phyloP scores from a whole-genome alignment of 2,797 vertebrate genomes.

The Notolepis coatsorum region DNA sequence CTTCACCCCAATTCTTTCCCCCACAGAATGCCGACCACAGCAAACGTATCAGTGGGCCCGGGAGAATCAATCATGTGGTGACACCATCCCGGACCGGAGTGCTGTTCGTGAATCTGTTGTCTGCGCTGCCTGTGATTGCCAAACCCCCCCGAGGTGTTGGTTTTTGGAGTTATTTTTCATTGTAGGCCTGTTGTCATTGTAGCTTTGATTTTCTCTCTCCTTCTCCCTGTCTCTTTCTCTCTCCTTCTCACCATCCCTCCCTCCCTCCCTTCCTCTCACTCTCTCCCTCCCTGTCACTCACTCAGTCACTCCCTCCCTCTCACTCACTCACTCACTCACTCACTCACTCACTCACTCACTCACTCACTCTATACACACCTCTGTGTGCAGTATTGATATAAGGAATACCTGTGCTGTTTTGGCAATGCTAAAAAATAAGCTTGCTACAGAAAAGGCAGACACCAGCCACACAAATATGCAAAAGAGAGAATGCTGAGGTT shows the following conservation, averaged over 20 bases:
- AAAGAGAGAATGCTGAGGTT: slow-evolving; percentile 47
- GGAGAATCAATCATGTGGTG: slow-evolving; percentile 78
- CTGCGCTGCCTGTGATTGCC: slow-evolving; percentile 73
- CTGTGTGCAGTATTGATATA: slow-evolving; percentile 59
- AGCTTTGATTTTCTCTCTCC: slow-evolving; percentile 44
- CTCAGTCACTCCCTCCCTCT: not conserved
- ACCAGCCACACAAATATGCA: slow-evolving; percentile 48
- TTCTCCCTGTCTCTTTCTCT: slow-evolving; percentile 43
- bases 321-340: not conserved
- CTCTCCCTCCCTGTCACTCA: not conserved
- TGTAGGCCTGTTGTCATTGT: slow-evolving; percentile 56
- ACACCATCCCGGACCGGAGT: slow-evolving; percentile 71
- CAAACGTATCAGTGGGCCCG: slow-evolving; percentile 76
- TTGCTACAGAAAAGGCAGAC: slow-evolving; percentile 1
- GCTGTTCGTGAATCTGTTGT: slow-evolving; percentile 78
- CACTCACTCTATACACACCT: slow-evolving; percentile 50
- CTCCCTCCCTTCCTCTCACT: not conserved
- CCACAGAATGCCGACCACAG: slow-evolving; percentile 72
- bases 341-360: slow-evolving; percentile 42
- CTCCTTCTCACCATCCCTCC: slow-evolving; percentile 10
- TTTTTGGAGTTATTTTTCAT: slow-evolving; percentile 76
- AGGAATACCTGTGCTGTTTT: slow-evolving; percentile 57
- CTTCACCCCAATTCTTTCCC: slow-evolving; percentile 61
- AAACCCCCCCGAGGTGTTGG: slow-evolving; percentile 70
- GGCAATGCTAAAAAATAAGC: slow-evolving; percentile 56